Percentiles rank a stretch among this genome's conserved stretches.
Evolutionary conservation across 2,113 vertebrate genomes (phyloP).

Genomic region (Lipotes vexillifer): DNA sequence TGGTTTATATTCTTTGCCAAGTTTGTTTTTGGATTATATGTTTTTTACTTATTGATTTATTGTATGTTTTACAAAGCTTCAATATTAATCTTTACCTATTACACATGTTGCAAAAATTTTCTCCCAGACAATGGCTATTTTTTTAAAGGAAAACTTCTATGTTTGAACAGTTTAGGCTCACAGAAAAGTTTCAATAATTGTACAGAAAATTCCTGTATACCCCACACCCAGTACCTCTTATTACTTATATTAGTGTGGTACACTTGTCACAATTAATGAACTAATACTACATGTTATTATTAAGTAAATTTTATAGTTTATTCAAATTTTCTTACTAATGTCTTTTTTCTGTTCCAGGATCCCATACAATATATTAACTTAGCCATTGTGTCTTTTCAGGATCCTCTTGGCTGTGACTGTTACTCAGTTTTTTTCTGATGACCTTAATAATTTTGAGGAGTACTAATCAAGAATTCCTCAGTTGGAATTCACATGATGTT

Average conservation of each 20-base stretch:
- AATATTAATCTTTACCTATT: background rate
- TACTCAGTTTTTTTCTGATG: background rate
- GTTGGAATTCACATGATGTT: background rate
- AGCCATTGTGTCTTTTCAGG: background rate
- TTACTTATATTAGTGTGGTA: background rate
- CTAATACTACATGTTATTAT: background rate
- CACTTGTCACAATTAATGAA: background rate
- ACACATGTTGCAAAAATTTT: background rate
- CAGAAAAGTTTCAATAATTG: background rate
- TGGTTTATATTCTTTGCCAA: background rate
- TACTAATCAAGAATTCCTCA: background rate
- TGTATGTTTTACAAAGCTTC: background rate
- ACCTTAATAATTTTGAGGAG: background rate
- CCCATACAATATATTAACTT: background rate
- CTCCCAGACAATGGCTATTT: background rate
- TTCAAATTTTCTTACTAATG: background rate
- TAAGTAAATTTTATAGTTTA: background rate
- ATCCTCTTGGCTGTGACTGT: background rate
- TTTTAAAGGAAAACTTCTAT: background rate
- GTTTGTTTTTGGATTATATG: background rate
- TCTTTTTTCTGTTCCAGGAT: background rate
- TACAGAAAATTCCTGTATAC: background rate
- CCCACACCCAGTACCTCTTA: background rate
- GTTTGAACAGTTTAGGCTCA: background rate
- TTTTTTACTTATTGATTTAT: background rate